These are phyloP conservation scores for Dolichopus griseipennis DNA, from an alignment of 2,888 invertebrate species.

Conservation along the genomic window DNA sequence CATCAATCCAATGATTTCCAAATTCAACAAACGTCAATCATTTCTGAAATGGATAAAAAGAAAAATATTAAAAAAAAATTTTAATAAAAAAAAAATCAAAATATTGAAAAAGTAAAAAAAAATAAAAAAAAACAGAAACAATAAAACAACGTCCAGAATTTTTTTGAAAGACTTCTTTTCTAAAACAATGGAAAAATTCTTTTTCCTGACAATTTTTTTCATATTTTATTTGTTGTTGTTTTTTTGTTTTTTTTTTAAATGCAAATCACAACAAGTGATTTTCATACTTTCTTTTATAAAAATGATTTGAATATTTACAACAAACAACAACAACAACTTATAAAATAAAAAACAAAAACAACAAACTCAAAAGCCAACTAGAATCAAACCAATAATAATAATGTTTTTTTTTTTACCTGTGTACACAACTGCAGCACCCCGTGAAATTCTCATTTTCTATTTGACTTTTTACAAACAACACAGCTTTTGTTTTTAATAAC, in stretches of 20 bases:
- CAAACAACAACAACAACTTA: too few species aligned
- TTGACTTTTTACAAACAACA: too few species aligned
- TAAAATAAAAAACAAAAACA: too few species aligned
- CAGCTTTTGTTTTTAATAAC: too few species aligned
- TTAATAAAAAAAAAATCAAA: neutral
- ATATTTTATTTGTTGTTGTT: neutral
- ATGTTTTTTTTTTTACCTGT: too few species aligned
- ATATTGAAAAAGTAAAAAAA: neutral
- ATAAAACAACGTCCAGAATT: neutral
- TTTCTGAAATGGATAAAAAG: neutral
- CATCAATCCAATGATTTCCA: too few species aligned
- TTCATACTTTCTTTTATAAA: neutral
- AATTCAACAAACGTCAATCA: neutral
- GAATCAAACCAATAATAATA: too few species aligned
- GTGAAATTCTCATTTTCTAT: too few species aligned
- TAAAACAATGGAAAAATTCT: neutral
- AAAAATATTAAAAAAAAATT: too few species aligned
- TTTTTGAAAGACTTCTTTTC: neutral
- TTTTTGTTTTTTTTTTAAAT: neutral
- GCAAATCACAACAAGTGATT: constrained; percentile 3
- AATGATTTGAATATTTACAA: too few species aligned
- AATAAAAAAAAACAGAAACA: neutral
- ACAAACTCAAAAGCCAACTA: too few species aligned
- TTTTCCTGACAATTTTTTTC: neutral
- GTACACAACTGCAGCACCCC: too few species aligned